Evolutionary conservation across 2,888 invertebrate species (phyloP).

Genomic region (Sympetrum striolatum): DNA sequence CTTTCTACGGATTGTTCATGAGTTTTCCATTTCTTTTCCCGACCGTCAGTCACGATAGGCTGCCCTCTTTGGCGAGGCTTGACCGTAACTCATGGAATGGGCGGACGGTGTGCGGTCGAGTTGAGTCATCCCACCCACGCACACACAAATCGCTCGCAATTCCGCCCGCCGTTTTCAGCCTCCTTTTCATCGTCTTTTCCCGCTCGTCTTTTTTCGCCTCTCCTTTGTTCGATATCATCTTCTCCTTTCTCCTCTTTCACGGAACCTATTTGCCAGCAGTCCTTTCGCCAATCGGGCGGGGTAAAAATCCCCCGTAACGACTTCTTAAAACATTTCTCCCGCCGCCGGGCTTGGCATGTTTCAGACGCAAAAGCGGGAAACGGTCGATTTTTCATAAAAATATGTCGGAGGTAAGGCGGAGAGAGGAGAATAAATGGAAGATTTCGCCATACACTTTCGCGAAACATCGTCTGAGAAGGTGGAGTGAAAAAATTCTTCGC

Average conservation of each 20-base stretch:
- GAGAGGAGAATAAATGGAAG: not conserved
- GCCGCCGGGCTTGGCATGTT: not conserved
- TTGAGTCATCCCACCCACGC: slow-evolving; percentile 38
- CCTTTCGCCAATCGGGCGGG: not conserved
- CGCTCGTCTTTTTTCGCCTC: not conserved
- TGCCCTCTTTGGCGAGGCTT: not conserved
- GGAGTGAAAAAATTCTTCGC: not conserved
- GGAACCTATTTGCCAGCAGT: not conserved
- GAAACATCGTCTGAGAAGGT: not conserved
- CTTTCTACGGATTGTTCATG: slow-evolving; percentile 8
- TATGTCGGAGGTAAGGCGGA: not conserved
- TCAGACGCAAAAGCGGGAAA: not conserved
- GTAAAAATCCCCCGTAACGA: not conserved
- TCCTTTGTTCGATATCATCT: not conserved
- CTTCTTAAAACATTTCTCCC: not conserved
- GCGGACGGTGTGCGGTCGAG: slow-evolving; percentile 22
- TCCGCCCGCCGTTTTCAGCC: not conserved
- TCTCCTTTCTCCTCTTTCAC: not conserved
- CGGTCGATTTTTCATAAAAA: not conserved
- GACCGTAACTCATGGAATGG: slow-evolving; percentile 15
- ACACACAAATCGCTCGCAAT: not conserved
- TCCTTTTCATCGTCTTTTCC: not conserved
- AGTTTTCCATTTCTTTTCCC: not conserved
- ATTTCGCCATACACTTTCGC: not conserved
- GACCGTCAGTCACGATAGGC: slow-evolving; percentile 27